Evolutionary conservation across 92 coral and sea anemone genomes (phyloP).

Genomic region (Epizoanthus fatuus): DNA sequence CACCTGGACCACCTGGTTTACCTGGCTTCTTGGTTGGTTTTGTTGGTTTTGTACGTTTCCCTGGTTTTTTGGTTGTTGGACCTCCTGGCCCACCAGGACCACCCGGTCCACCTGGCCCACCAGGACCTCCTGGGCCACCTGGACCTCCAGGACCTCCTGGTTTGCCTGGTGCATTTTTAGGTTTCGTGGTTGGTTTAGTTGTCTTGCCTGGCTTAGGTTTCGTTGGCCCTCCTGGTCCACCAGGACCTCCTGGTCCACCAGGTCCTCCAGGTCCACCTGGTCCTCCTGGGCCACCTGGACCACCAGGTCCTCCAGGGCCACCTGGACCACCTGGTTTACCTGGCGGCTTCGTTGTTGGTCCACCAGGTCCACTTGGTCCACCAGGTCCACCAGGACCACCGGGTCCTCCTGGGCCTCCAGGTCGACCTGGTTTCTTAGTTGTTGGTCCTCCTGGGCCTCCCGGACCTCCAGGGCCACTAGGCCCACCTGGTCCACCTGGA

Average conservation of each 20-base stretch:
- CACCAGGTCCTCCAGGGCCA: conserved; percentile 78
- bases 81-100: conserved; percentile 83
- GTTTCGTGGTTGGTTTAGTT: conserved; percentile 71
- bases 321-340: conserved; percentile 66
- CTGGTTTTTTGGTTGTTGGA: conserved; percentile 59
- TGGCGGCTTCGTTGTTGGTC: conserved; percentile 56
- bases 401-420: conserved; percentile 83
- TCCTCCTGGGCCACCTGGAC: conserved; percentile 85
- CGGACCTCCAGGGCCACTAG: conserved; percentile 85
- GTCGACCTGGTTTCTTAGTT: conserved; percentile 70
- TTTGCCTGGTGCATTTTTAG: conserved; percentile 38
- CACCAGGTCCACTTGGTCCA: conserved; percentile 76
- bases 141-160: conserved; percentile 77
- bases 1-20: conserved; percentile 83
- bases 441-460: conserved; percentile 94
- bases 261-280: conserved; percentile 84
- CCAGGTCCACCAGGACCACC: conserved; percentile 90
- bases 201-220: conserved; percentile 84
- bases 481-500: conserved; percentile 79
- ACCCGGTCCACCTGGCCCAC: conserved; percentile 74
- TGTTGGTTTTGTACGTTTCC: conserved; percentile 60
- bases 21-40: conserved; percentile 72
- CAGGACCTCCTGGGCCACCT: conserved; percentile 83
- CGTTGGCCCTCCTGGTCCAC: conserved; percentile 88
- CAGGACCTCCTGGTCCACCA: conserved; percentile 70